Conservation (phyloP, 1,140 invertebrate species). For the Bombyx mandarina region DNA sequence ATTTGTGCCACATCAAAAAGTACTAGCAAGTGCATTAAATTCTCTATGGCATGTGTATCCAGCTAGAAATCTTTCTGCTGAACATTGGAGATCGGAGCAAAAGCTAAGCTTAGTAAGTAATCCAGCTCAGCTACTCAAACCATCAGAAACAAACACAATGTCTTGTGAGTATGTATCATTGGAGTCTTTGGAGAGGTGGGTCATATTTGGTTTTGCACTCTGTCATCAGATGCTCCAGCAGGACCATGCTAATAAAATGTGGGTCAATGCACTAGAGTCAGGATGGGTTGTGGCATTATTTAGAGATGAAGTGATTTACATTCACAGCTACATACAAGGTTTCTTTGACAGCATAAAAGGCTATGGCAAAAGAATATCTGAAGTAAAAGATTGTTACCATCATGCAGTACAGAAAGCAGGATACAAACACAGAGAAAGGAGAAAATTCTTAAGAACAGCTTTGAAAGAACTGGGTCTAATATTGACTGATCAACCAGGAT, state of each 20-base stretch:
- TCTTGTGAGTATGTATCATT: conserved; percentile 97
- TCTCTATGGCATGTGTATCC: conserved; percentile 92
- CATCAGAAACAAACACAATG: conserved; percentile 95
- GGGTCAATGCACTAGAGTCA: conserved; percentile 91
- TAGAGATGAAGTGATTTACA: conserved; percentile 96
- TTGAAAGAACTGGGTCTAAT: conserved; percentile 96
- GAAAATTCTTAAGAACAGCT: conserved; percentile 96
- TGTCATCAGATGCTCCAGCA: conserved; percentile 89
- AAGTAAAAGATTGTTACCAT: conserved; percentile 95
- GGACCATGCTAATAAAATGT: conserved; percentile 89
- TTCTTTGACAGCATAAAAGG: conserved; percentile 98
- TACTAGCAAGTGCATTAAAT: conserved; percentile 86
- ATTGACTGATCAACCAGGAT: conserved; percentile 96
- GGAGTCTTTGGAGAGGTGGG: conserved; percentile 96
- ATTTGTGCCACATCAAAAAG: conserved; percentile 94
- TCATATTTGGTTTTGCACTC: conserved; percentile 93
- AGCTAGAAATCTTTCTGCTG: conserved; percentile 91
- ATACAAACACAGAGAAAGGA: conserved; percentile 91
- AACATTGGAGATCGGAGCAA: conserved; percentile 93
- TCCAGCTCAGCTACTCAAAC: conserved; percentile 91
- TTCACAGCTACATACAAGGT: conserved; percentile 92
- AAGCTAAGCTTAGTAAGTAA: conserved; percentile 95
- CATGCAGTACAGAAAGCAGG: conserved; percentile 91
- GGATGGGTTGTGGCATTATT: conserved; percentile 96
- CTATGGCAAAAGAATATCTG: conserved; percentile 90